Conservation (phyloP, 2,113 vertebrate genomes). For the Pheucticus melanocephalus region DNA sequence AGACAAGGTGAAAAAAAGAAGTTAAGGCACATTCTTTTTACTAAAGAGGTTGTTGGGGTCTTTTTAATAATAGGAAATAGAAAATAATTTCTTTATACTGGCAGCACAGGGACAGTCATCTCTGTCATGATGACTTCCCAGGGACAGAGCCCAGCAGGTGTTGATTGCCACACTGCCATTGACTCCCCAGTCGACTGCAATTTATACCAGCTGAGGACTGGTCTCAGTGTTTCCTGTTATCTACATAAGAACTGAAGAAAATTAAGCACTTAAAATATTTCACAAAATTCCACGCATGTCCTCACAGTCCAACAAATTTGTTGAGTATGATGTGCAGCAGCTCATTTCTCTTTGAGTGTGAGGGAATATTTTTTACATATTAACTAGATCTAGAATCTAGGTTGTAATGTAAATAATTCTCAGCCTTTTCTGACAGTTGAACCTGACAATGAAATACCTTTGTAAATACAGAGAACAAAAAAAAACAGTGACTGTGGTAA, state of each 20-base stretch:
- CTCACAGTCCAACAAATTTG: background rate
- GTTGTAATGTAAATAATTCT: background rate
- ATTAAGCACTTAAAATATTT: background rate
- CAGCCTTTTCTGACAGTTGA: background rate
- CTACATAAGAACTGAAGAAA: background rate
- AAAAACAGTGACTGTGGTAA: background rate
- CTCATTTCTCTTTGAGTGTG: background rate
- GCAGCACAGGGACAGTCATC: background rate
- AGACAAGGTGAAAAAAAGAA: background rate
- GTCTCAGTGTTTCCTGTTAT: background rate
- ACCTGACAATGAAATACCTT: background rate
- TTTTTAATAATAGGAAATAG: background rate
- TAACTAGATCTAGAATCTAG: background rate
- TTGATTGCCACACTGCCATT: background rate
- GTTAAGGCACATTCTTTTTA: background rate
- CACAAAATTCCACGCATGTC: background rate
- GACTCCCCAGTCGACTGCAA: background rate
- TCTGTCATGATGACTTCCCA: background rate
- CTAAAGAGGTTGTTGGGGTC: background rate
- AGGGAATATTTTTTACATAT: background rate
- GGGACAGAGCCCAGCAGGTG: background rate
- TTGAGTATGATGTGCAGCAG: background rate
- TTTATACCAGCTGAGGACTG: background rate
- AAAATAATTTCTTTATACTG: background rate
- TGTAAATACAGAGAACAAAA: background rate